phyloP scores from a whole-genome alignment of 1,140 invertebrate species.

The Stegodyphus mimosarum region DNA sequence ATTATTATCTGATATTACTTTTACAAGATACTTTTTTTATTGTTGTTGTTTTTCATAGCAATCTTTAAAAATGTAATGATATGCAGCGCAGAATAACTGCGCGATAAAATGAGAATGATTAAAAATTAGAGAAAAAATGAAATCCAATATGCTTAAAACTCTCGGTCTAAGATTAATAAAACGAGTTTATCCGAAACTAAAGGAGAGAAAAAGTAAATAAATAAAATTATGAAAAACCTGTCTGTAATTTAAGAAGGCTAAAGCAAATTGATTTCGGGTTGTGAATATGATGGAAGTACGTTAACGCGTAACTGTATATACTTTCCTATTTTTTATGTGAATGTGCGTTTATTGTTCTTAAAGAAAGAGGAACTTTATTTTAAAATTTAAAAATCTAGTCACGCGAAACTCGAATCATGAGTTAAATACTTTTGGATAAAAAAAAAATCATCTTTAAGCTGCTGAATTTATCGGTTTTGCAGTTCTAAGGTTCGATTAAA shows the following conservation, averaged over 20 bases:
- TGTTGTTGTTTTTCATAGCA: too few species aligned
- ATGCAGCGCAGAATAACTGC: too few species aligned
- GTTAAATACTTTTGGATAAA: constrained; percentile 18
- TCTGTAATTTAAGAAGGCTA: constrained; percentile 25
- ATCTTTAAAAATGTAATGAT: too few species aligned
- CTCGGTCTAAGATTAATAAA: too few species aligned
- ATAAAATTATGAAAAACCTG: neutral
- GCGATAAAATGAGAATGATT: too few species aligned
- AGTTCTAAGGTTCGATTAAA: too few species aligned
- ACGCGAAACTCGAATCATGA: constrained; percentile 41
- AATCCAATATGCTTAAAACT: too few species aligned
- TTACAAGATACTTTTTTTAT: too few species aligned
- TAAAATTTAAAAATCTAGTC: constrained; percentile 38
- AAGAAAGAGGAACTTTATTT: constrained; percentile 28
- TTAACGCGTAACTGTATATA: neutral
- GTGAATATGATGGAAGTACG: constrained; percentile 26
- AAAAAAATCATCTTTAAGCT: neutral
- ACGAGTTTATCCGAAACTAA: too few species aligned
- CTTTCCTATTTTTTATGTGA: neutral
- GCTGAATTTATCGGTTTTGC: too few species aligned
- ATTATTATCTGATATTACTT: too few species aligned
- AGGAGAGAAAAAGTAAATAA: neutral
- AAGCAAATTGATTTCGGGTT: constrained; percentile 27
- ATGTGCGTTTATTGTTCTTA: neutral
- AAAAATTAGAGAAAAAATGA: too few species aligned